A percentile compares a stretch with the other conserved stretches of the same genome.
These are phyloP conservation scores for Heliconius nattereri DNA, from an alignment of 1,140 invertebrate genomes.

Conservation along the genomic window DNA sequence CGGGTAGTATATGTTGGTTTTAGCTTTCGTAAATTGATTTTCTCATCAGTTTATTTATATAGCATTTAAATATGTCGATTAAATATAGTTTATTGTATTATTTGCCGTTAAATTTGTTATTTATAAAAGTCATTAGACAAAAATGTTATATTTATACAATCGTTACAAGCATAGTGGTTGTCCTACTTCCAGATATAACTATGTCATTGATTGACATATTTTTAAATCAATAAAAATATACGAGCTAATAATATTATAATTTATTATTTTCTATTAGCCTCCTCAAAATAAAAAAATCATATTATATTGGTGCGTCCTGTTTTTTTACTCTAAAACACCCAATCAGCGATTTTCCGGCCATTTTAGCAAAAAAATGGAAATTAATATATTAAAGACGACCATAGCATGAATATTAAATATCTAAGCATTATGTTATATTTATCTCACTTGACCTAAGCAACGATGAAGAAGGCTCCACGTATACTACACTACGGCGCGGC, in stretches of 20 bases:
- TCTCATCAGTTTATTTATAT: neutral
- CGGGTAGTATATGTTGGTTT: neutral
- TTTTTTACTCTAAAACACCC: too few species aligned
- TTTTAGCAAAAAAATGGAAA: too few species aligned
- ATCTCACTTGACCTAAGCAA: constrained; percentile 6
- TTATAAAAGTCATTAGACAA: neutral
- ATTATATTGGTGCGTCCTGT: too few species aligned
- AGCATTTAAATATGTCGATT: too few species aligned
- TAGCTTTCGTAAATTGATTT: neutral
- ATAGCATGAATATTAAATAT: neutral
- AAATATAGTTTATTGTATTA: too few species aligned
- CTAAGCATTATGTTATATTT: constrained; percentile 13
- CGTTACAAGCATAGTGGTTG: neutral
- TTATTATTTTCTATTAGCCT: too few species aligned
- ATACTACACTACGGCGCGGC: neutral
- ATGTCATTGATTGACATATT: neutral
- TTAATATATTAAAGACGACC: too few species aligned
- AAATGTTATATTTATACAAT: neutral
- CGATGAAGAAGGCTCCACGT: neutral
- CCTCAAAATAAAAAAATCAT: too few species aligned
- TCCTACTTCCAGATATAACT: neutral
- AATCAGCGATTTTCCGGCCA: too few species aligned
- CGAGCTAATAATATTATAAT: too few species aligned
- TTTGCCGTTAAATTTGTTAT: too few species aligned
- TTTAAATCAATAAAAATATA: neutral